phyloP scores from a whole-genome alignment of 2,113 vertebrate species.

The Polyodon spathula region DNA sequence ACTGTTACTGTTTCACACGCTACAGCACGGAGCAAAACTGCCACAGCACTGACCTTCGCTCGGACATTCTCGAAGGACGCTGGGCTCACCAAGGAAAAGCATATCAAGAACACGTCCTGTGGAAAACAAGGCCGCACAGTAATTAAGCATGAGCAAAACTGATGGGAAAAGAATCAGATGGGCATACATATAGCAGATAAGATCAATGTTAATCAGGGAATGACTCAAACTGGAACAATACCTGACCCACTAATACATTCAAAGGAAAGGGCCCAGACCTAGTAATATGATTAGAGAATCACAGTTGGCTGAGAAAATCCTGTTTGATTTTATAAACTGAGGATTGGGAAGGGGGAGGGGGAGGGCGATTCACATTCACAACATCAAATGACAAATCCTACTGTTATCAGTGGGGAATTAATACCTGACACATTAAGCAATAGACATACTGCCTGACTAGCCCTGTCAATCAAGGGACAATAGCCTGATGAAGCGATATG shows the following conservation, averaged over 20 bases:
- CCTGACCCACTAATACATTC: background rate
- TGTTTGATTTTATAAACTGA: background rate
- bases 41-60: conserved; percentile 57
- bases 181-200: too few species aligned
- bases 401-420: background rate
- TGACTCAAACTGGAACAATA: too few species aligned
- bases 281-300: background rate
- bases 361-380: too few species aligned
- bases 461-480: conserved; percentile 17
- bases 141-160: conserved; percentile 23
- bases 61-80: conserved; percentile 85
- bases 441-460: conserved; percentile 10
- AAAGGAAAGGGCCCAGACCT: background rate
- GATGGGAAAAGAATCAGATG: conserved; percentile 11
- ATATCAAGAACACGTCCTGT: conserved; percentile 94
- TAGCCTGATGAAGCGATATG: background rate
- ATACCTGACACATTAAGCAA: conserved; percentile 12
- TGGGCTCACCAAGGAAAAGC: conserved; percentile 90
- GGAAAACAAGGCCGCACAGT: conserved; percentile 33
- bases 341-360: background rate
- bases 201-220: too few species aligned
- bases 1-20: too few species aligned
- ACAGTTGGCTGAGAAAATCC: conserved; percentile 6
- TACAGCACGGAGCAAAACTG: background rate
- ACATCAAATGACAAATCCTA: too few species aligned